Base-by-base conservation (phyloP, 2,888 invertebrate species). In the Nomada fucata region DNA sequence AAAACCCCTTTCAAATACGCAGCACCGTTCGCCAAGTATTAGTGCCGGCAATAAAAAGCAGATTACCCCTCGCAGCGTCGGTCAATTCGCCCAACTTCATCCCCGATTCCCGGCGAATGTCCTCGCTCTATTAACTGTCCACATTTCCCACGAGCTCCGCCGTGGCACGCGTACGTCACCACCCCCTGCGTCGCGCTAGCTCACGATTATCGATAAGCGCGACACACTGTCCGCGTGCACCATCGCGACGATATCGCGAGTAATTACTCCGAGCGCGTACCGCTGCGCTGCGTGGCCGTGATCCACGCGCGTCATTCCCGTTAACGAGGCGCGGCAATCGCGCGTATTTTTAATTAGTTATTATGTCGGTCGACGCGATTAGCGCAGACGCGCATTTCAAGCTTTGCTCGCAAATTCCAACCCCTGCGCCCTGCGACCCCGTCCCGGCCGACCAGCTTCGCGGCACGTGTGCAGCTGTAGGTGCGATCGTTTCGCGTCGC, bases 271-370 rank as follows among this genome's bases (percentile, higher is more conserved):
- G 11, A 5, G 15, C 11, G 65, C 47, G 61, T 18, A 18, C 52
- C 52, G 15, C 44, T 4, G 36, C 15, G 42, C 70, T n/a, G 15
- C 15, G 11, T 20, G 26, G 23, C 15, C 29, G 55, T 26, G 59
- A 60, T 23, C 23, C 26, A 18, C 59, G 20, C 20, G 42, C 70
- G 69, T 59, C 64, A 76, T 69, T 76, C 36, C n/a, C 59, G 75
- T 69, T 81, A 84, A 84, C 84, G 84, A 84, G 84, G 68, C 73
- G 73, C 82, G 64, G 78, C 76, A 85, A 85, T 85, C 84, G 36
- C 84, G 80, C 84, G 83, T 85, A 79, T 86, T 89, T 89, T 90
- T 90, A 87, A 89, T 90, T 89, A 89, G 82, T 90, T 88, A 88
- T 90, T 89, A 84, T 76, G 69, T 63, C 44, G 71, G 29, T 47